These are phyloP conservation scores for Polylopha cassiicola DNA, from an alignment of 2,888 invertebrate species.

Conservation along the genomic window DNA sequence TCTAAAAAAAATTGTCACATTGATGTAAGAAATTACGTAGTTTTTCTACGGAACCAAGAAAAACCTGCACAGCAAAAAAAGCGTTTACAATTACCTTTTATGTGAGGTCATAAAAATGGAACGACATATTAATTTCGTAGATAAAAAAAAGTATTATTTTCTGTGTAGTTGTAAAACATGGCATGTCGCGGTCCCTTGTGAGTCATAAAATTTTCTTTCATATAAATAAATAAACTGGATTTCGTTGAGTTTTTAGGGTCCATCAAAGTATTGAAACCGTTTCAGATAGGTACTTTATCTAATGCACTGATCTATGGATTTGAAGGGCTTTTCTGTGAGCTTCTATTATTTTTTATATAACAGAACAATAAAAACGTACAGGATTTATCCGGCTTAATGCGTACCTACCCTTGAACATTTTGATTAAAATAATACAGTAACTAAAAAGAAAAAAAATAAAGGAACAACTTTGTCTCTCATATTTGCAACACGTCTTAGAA, in stretches of 20 bases:
- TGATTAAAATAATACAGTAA: too few relatives aligned
- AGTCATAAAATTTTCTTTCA: constrained; percentile 40
- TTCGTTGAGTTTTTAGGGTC: constrained; percentile 23
- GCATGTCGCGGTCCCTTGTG: constrained; percentile 36
- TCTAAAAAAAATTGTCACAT: neutral
- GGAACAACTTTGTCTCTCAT: too few relatives aligned
- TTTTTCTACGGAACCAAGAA: neutral
- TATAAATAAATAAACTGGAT: constrained; percentile 36
- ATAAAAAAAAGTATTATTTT: constrained; percentile 46
- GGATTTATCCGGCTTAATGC: too few relatives aligned
- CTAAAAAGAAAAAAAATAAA: too few relatives aligned
- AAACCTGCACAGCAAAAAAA: constrained; percentile 1
- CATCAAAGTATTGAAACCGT: too few relatives aligned
- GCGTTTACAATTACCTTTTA: constrained; percentile 28
- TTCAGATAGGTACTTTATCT: too few relatives aligned
- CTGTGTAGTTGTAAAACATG: constrained; percentile 49
- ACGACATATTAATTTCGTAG: constrained; percentile 48
- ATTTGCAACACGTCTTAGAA: too few relatives aligned
- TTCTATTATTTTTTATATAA: too few relatives aligned
- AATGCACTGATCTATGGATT: too few relatives aligned
- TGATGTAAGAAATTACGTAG: neutral
- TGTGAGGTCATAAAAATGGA: constrained; percentile 40
- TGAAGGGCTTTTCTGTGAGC: too few relatives aligned
- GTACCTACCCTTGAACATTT: too few relatives aligned
- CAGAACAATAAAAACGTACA: too few relatives aligned